Conservation (phyloP, 35 echinoderm and acorn worm genomes). For the Diadema setosum region DNA sequence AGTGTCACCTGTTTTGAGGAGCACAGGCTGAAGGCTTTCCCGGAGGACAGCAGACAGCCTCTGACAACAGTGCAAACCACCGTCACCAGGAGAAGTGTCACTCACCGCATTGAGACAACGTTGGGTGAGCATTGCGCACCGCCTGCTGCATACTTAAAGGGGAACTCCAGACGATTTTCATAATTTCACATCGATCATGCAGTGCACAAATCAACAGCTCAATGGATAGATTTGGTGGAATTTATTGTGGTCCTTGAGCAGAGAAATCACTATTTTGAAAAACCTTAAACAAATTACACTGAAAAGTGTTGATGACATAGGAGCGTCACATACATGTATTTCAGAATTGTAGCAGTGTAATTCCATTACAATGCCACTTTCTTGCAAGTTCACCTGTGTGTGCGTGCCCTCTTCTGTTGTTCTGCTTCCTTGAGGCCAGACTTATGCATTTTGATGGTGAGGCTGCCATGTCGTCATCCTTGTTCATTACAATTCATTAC, state of each 20-base stretch:
- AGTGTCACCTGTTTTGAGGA: neutral
- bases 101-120: neutral
- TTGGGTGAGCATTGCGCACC: neutral
- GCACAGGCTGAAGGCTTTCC: neutral
- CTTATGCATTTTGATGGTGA: too few relatives aligned
- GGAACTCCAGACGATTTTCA: too few relatives aligned
- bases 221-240: neutral
- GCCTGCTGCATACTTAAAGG: neutral
- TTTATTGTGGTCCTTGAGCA: neutral
- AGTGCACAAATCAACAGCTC: neutral
- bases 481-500: too few relatives aligned
- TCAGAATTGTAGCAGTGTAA: too few relatives aligned
- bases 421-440: too few relatives aligned
- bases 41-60: neutral
- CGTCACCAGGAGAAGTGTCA: neutral
- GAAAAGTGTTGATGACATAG: too few relatives aligned
- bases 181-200: neutral
- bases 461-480: too few relatives aligned
- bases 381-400: too few relatives aligned
- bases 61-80: neutral
- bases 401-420: too few relatives aligned
- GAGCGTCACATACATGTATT: too few relatives aligned
- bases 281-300: too few relatives aligned
- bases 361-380: too few relatives aligned
- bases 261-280: neutral